phyloP scores from a whole-genome alignment of 92 coral and sea anemone genomes.

The Montipora capitata region DNA sequence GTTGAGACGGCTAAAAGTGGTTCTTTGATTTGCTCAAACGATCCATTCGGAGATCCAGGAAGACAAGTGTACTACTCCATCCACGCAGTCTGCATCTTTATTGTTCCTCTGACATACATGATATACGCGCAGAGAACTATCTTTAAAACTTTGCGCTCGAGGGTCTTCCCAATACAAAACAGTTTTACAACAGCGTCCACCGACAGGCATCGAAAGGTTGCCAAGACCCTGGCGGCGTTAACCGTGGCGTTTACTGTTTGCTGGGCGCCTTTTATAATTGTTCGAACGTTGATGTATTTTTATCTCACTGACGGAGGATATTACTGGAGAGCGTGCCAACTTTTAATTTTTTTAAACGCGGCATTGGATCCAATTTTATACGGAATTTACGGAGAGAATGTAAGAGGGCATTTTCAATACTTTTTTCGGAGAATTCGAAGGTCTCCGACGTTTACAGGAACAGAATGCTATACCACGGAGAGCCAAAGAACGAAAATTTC shows the following conservation, averaged over 20 bases:
- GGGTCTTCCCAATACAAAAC: not conserved
- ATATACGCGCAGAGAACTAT: slow-evolving; percentile 29
- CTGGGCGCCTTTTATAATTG: slow-evolving; percentile 60
- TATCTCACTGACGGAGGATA: slow-evolving; percentile 25
- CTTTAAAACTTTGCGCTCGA: slow-evolving; percentile 15
- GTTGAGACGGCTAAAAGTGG: not conserved
- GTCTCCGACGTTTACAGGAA: too few relatives aligned
- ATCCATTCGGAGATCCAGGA: slow-evolving; percentile 31
- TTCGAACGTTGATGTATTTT: slow-evolving; percentile 60
- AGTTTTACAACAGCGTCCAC: not conserved
- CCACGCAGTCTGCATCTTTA: slow-evolving; percentile 37
- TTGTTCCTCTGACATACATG: slow-evolving; percentile 21
- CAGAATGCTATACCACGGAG: too few relatives aligned
- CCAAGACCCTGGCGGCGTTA: slow-evolving; percentile 29
- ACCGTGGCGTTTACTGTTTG: slow-evolving; percentile 50
- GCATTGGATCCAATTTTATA: slow-evolving; percentile 51
- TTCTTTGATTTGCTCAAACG: slow-evolving; percentile 26
- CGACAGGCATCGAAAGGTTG: slow-evolving; percentile 35
- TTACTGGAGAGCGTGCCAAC: slow-evolving; percentile 51
- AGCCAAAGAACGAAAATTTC: too few relatives aligned
- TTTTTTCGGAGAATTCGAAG: too few relatives aligned
- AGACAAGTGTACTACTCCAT: slow-evolving; percentile 50
- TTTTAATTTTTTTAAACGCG: slow-evolving; percentile 36
- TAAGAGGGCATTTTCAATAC: not conserved
- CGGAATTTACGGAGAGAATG: not conserved